Conservation (phyloP, 2,888 invertebrate species). For the Furcula furcula region DNA sequence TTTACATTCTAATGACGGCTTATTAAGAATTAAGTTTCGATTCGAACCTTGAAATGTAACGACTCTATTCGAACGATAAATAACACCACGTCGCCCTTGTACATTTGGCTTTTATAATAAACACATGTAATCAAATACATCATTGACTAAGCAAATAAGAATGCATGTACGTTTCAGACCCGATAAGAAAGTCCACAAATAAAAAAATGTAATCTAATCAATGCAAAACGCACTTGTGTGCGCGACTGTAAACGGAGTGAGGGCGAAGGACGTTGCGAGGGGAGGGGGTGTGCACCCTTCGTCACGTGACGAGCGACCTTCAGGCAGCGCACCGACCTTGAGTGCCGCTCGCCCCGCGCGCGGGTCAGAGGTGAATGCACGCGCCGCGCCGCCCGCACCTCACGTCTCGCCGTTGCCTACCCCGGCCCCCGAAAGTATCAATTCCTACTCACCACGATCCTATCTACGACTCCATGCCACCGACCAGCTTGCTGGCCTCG, state of each 20-base stretch:
- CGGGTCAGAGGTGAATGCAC: conserved; percentile 82
- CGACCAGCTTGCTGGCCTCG: conserved; percentile 40
- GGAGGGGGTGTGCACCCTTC: conserved; percentile 75
- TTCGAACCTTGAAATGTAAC: conserved; percentile 11
- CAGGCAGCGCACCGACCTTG: conserved; percentile 81
- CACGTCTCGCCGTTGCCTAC: conserved; percentile 37
- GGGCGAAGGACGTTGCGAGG: conserved; percentile 38
- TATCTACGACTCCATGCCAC: conserved; percentile 57
- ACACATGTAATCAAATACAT: neutral
- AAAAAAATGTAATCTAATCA: neutral
- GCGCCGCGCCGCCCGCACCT: conserved; percentile 49
- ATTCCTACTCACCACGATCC: conserved; percentile 64
- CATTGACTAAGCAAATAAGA: neutral
- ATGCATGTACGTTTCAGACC: neutral
- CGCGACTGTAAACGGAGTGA: conserved; percentile 46
- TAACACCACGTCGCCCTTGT: neutral
- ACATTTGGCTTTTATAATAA: neutral
- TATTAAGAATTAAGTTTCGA: conserved; percentile 13
- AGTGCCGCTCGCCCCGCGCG: conserved; percentile 73
- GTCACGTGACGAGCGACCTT: conserved; percentile 78
- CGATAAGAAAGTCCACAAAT: neutral
- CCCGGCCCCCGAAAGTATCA: conserved; percentile 45
- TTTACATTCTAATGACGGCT: neutral
- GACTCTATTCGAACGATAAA: neutral
- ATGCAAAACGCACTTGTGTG: conserved; percentile 35